Percentiles rank a stretch among this genome's conserved stretches.
phyloP scores from a whole-genome alignment of 2,113 vertebrate species.

The Antidorcas marsupialis region DNA sequence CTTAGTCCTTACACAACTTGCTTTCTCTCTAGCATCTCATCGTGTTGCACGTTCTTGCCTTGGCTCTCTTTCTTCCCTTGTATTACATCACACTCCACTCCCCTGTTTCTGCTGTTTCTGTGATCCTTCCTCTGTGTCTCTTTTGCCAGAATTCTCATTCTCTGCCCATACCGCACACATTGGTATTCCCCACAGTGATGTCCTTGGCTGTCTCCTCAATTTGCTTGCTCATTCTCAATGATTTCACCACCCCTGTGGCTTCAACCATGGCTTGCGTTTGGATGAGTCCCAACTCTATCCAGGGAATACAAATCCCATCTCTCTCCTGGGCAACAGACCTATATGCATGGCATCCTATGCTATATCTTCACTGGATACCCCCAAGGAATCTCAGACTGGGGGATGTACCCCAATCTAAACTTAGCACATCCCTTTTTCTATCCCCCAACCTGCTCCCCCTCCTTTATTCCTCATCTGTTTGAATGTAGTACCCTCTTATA shows the following conservation, averaged over 20 bases:
- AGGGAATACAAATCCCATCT: not conserved
- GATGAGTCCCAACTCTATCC: not conserved
- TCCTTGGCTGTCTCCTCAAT: not conserved
- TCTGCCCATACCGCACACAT: not conserved
- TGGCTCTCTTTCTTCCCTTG: not conserved
- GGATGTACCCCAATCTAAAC: not conserved
- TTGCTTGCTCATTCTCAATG: not conserved
- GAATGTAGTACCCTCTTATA: not conserved
- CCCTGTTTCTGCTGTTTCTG: constrained; percentile 7
- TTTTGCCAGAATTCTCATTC: not conserved
- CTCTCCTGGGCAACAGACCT: not conserved
- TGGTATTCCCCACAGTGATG: not conserved
- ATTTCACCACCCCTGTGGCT: constrained; percentile 10
- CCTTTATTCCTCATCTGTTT: not conserved
- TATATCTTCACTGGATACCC: not conserved
- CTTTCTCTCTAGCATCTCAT: not conserved
- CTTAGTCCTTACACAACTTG: not conserved
- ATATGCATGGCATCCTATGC: not conserved
- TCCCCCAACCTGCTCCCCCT: not conserved
- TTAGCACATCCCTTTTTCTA: not conserved
- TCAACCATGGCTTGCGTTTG: not conserved
- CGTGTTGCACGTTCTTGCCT: not conserved
- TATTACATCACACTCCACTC: not conserved
- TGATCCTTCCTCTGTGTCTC: not conserved
- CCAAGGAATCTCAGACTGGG: not conserved